phyloP scores from a whole-genome alignment of 2,888 invertebrate genomes.

The Hirtodrosophila histrioides region DNA sequence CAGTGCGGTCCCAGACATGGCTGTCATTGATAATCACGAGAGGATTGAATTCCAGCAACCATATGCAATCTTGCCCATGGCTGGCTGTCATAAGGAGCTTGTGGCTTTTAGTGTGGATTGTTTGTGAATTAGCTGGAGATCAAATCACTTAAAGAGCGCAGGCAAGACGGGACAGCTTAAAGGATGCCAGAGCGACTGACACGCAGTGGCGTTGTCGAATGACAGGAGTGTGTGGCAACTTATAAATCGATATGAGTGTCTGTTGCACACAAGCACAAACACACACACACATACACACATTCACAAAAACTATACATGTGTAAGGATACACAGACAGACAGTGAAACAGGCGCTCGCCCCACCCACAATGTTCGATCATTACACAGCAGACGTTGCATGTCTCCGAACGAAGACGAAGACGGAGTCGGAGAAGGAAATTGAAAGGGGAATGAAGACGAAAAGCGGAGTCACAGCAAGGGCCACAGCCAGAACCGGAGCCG shows the following conservation, averaged over 20 bases:
- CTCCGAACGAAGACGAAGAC: constrained; percentile 19
- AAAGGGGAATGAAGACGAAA: too few relatives aligned
- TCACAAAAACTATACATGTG: too few relatives aligned
- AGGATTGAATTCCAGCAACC: constrained; percentile 14
- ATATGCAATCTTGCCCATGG: constrained; percentile 23
- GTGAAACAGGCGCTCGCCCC: constrained; percentile 15
- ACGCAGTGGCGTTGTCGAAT: constrained; percentile 50
- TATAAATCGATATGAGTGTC: constrained; percentile 77
- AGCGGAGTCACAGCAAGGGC: too few relatives aligned
- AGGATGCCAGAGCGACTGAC: constrained; percentile 33
- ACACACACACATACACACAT: constrained; percentile 8
- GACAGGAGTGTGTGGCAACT: constrained; percentile 59
- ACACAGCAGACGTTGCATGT: constrained; percentile 63
- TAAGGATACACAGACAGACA: constrained; percentile 14
- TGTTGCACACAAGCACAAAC: constrained; percentile 46
- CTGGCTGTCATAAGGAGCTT: constrained; percentile 43
- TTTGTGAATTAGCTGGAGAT: constrained; percentile 73
- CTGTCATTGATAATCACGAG: constrained; percentile 8
- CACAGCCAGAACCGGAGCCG: too few relatives aligned
- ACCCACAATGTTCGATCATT: constrained; percentile 67
- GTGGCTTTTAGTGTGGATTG: constrained; percentile 59
- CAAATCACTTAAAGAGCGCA: constrained; percentile 66
- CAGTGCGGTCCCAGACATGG: not conserved
- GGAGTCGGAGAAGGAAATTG: too few relatives aligned
- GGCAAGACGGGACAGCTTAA: constrained; percentile 20